phyloP scores from a whole-genome alignment of 2,113 vertebrate species.

The Microcebus lehilahytsara region DNA sequence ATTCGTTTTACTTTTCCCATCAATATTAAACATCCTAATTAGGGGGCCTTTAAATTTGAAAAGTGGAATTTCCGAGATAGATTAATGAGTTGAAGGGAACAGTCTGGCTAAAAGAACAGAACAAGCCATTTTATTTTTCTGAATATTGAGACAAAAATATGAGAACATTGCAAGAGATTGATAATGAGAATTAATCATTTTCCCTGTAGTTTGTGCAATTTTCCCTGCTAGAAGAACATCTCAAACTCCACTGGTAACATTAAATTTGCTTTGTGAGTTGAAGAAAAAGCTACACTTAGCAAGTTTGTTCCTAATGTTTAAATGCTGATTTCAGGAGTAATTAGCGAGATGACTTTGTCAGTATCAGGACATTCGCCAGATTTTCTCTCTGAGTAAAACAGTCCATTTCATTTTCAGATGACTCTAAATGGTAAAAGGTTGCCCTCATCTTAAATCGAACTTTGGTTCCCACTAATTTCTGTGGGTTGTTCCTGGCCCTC shows the following conservation, averaged over 20 bases:
- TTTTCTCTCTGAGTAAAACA: not conserved
- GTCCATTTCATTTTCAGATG: not conserved
- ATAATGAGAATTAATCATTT: constrained; percentile 67
- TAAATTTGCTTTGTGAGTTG: constrained; percentile 42
- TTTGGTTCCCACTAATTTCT: not conserved
- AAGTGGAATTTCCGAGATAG: constrained; percentile 51
- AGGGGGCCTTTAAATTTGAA: constrained; percentile 49
- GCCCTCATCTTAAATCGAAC: rapidly evolving
- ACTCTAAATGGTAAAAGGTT: not conserved
- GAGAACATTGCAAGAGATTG: constrained; percentile 60
- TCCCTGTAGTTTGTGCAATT: constrained; percentile 19
- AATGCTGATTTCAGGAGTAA: constrained; percentile 41
- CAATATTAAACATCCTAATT: constrained; percentile 57
- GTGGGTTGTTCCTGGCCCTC: not conserved
- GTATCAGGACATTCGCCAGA: not conserved
- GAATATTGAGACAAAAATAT: constrained; percentile 63
- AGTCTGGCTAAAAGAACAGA: constrained; percentile 52
- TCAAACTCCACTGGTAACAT: constrained; percentile 44
- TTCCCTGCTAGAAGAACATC: constrained; percentile 52
- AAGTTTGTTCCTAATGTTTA: constrained; percentile 12
- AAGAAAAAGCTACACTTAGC: constrained; percentile 30
- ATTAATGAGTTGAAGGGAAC: constrained; percentile 56
- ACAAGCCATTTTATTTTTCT: constrained; percentile 65
- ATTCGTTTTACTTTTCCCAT: constrained; percentile 38
- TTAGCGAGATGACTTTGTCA: not conserved